A percentile compares a stretch with the other conserved stretches of the same genome.
Conservation (phyloP, 2,888 invertebrate species). For the Xestia xanthographa region DNA sequence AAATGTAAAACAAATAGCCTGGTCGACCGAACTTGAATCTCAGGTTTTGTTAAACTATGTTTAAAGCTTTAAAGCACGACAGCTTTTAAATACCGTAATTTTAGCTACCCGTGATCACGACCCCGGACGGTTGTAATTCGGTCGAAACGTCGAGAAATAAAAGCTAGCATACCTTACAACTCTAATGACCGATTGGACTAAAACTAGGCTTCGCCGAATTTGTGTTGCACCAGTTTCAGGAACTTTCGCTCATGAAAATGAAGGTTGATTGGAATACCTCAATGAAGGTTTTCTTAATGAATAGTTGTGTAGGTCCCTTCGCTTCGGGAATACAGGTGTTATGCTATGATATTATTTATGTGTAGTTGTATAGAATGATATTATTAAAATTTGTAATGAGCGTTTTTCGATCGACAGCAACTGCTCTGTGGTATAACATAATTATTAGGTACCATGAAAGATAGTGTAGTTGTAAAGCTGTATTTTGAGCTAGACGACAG, state of each 20-base stretch:
- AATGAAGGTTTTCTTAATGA: background rate
- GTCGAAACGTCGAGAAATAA: constrained; percentile 4
- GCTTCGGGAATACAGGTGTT: background rate
- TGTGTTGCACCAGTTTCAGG: background rate
- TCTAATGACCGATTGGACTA: constrained; percentile 13
- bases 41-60: background rate
- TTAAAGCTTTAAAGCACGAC: background rate
- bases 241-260: background rate
- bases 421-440: background rate
- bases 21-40: too few relatives aligned
- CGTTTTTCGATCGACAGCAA: background rate
- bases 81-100: background rate
- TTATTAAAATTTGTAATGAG: background rate
- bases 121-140: background rate
- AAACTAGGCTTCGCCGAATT: constrained; percentile 3
- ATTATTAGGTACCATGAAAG: background rate
- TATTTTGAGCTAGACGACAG: background rate
- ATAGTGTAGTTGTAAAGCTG: background rate
- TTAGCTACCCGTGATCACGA: constrained; percentile 1
- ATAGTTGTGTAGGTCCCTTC: background rate
- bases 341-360: too few relatives aligned
- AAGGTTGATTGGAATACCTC: background rate
- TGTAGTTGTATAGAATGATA: background rate
- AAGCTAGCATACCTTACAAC: background rate
- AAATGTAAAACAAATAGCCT: too few relatives aligned